Conservation (phyloP, 2,797 vertebrate genomes). For the Yasuhikotakia modesta region DNA sequence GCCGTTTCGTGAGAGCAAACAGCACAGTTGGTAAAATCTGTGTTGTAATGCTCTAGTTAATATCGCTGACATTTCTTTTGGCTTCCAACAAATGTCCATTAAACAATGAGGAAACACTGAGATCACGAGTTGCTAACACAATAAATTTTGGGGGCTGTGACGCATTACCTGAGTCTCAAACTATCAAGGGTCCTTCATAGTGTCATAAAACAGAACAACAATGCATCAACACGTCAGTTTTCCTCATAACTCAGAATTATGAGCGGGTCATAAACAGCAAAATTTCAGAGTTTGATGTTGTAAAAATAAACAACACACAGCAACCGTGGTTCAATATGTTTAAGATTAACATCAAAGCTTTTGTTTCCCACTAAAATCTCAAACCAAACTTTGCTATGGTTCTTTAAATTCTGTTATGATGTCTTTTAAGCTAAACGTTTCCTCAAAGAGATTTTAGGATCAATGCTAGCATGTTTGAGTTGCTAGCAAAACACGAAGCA, state of each 20-base stretch:
- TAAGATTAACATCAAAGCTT: constrained; percentile 32
- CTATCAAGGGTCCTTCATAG: neutral
- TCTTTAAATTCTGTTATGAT: neutral
- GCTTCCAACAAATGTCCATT: constrained; percentile 41
- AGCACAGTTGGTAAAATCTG: constrained; percentile 42
- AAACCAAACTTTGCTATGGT: neutral
- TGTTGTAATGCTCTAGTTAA: constrained; percentile 41
- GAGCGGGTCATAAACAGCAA: constrained; percentile 37
- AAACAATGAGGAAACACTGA: constrained; percentile 61
- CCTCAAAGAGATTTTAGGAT: neutral
- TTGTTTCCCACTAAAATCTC: constrained; percentile 15
- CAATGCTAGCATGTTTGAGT: neutral
- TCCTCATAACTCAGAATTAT: constrained; percentile 43
- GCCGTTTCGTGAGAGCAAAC: constrained; percentile 21
- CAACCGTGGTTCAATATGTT: constrained; percentile 50
- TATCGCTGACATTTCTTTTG: constrained; percentile 27
- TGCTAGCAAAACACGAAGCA: neutral
- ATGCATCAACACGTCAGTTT: neutral
- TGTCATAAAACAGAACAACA: constrained; percentile 50
- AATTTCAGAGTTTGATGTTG: constrained; percentile 22
- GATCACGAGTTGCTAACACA: constrained; percentile 52
- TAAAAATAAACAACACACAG: constrained; percentile 33
- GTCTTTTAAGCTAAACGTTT: constrained; percentile 12
- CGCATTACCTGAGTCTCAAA: constrained; percentile 37
- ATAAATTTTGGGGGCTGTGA: constrained; percentile 48